A percentile compares a stretch with the other conserved stretches of the same genome.
Conservation (phyloP, 2,797 vertebrate genomes). For the Martes flavigula region DNA sequence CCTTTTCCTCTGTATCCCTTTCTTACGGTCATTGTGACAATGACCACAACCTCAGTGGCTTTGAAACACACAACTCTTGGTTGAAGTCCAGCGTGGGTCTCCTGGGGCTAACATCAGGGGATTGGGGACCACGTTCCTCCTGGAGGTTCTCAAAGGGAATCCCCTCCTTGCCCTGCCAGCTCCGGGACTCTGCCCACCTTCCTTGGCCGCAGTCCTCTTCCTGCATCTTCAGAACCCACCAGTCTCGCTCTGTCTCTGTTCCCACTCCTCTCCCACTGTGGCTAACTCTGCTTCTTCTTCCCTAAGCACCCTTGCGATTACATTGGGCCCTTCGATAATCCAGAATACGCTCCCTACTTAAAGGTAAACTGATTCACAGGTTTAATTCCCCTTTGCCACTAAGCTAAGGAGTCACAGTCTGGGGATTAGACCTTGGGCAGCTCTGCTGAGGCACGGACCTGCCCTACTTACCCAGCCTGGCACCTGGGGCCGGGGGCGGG, state of each 20-base stretch:
- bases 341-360: neutral
- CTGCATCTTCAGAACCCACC: neutral
- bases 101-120: too few species aligned
- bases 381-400: neutral
- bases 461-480: neutral
- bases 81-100: too few species aligned
- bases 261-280: neutral
- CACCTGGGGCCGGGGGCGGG: neutral
- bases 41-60: neutral
- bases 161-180: neutral
- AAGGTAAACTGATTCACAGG: neutral
- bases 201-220: neutral
- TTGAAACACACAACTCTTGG: too few species aligned
- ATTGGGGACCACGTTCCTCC: neutral
- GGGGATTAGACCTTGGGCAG: neutral
- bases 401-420: neutral
- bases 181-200: neutral
- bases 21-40: neutral
- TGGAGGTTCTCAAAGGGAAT: neutral
- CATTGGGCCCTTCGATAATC: fast-evolving
- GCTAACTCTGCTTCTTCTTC: neutral
- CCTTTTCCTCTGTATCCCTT: neutral
- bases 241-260: neutral
- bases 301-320: neutral
- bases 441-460: neutral